A percentile compares a stretch with the other conserved stretches of the same genome.
phyloP scores from a whole-genome alignment of 2,888 invertebrate species.

The Arge pagana region DNA sequence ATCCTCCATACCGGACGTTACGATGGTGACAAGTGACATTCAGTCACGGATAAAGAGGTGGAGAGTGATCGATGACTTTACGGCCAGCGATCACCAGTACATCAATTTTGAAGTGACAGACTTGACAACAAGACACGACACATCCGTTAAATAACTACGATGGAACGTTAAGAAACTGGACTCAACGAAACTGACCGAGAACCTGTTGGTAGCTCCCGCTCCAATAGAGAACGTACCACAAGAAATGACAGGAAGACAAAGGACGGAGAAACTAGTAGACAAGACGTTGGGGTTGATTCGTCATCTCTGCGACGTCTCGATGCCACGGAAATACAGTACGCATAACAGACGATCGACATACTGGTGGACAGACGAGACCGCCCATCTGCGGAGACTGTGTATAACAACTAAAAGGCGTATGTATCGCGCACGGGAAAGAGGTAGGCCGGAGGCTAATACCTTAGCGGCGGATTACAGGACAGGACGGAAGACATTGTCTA shows the following conservation, averaged over 20 bases:
- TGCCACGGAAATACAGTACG: too few species aligned
- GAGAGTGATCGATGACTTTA: slow-evolving; percentile 2
- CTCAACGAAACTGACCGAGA: too few species aligned
- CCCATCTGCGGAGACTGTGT: slow-evolving; percentile 12
- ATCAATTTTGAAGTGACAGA: too few species aligned
- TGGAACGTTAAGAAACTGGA: too few species aligned
- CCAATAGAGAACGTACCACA: too few species aligned
- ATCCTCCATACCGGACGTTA: neutral
- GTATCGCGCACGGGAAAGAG: slow-evolving; percentile 7
- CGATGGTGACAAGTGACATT: neutral
- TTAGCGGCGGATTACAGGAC: neutral
- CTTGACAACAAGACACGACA: too few species aligned
- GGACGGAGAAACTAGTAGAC: too few species aligned
- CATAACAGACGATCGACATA: slow-evolving; percentile 4
- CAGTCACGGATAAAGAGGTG: neutral
- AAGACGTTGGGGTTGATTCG: too few species aligned
- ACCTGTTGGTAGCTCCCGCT: too few species aligned
- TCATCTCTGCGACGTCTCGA: too few species aligned
- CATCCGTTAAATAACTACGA: too few species aligned
- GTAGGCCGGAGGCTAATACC: neutral
- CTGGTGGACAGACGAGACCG: slow-evolving; percentile 27
- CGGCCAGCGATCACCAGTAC: slow-evolving; percentile 1
- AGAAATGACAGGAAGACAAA: too few species aligned
- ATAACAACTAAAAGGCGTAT: neutral
- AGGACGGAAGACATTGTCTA: neutral